A percentile compares a stretch with the other conserved stretches of the same genome.
Conservation (phyloP, 1,140 invertebrate species). For the Platyura marginata region DNA sequence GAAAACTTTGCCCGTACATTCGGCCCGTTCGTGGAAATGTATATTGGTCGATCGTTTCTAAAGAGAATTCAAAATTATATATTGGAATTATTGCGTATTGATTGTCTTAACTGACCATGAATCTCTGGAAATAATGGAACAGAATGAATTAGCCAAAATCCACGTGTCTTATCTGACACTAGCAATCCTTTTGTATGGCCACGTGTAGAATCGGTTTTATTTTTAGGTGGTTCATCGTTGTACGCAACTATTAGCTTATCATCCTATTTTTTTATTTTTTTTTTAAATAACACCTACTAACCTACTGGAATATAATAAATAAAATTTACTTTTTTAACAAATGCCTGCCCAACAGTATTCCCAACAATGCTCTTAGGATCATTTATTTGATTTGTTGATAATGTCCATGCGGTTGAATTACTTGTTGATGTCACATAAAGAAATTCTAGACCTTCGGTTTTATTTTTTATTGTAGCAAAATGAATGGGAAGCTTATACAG, state of each 20-base stretch:
- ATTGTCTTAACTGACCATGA: neutral
- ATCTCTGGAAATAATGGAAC: slow-evolving; percentile 64
- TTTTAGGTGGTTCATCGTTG: slow-evolving; percentile 64
- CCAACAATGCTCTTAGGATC: slow-evolving; percentile 49
- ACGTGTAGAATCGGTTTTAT: slow-evolving; percentile 26
- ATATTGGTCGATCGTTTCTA: slow-evolving; percentile 31
- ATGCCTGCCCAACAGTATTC: slow-evolving; percentile 38
- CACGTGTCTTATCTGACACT: slow-evolving; percentile 43
- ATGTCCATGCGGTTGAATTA: slow-evolving; percentile 38
- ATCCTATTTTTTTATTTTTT: slow-evolving; percentile 22
- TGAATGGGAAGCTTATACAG: slow-evolving; percentile 66
- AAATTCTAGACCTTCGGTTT: slow-evolving; percentile 45
- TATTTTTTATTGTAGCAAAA: slow-evolving; percentile 2
- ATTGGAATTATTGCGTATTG: neutral
- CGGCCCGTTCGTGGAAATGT: slow-evolving; percentile 55
- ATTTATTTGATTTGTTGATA: slow-evolving; percentile 47
- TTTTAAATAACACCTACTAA: too few relatives aligned
- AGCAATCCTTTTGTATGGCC: slow-evolving; percentile 79
- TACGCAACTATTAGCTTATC: slow-evolving; percentile 47
- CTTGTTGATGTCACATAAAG: slow-evolving; percentile 48
- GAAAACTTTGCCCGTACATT: slow-evolving; percentile 65
- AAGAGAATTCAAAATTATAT: neutral
- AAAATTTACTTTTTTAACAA: slow-evolving; percentile 38
- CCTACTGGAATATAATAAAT: too few relatives aligned
- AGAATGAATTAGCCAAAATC: slow-evolving; percentile 84